Percentiles rank a stretch among this genome's conserved stretches.
phyloP scores from a whole-genome alignment of 2,797 vertebrate species.

The Cyprinella venusta region DNA sequence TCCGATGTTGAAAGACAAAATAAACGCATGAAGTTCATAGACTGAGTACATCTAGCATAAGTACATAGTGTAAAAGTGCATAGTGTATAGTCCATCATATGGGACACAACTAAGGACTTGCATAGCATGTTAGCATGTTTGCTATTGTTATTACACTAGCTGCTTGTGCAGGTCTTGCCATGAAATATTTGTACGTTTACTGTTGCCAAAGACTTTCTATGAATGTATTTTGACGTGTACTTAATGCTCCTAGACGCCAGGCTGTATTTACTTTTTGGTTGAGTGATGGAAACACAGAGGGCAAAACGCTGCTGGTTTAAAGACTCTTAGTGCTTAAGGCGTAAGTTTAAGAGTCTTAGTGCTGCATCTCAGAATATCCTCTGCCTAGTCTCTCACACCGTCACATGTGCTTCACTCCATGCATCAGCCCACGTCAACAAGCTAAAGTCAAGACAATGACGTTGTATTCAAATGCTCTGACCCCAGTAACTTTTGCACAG shows the following conservation, averaged over 20 bases:
- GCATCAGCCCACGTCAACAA: neutral
- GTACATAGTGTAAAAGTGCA: too few relatives aligned
- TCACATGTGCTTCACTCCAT: neutral
- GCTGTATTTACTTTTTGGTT: neutral
- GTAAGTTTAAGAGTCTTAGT: slow-evolving; percentile 40
- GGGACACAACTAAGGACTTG: too few relatives aligned
- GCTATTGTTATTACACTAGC: neutral
- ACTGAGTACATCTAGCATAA: too few relatives aligned
- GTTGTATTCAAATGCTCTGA: slow-evolving; percentile 21
- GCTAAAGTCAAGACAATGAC: slow-evolving; percentile 29
- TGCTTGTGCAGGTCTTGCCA: neutral
- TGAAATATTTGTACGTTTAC: neutral
- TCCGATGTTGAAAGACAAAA: too few relatives aligned
- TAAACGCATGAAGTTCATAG: too few relatives aligned
- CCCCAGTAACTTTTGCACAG: slow-evolving; percentile 13
- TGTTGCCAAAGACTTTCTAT: neutral
- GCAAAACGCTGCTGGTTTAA: neutral
- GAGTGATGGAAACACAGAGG: neutral
- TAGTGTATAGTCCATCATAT: too few relatives aligned
- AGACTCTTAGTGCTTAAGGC: slow-evolving; percentile 25
- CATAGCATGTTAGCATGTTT: neutral
- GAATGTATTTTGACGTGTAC: neutral
- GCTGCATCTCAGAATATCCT: slow-evolving; percentile 37
- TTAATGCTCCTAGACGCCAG: too few relatives aligned
- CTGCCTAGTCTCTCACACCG: slow-evolving; percentile 4